These are phyloP conservation scores for Atrichornis clamosus DNA, from an alignment of 2,113 vertebrate species.

Conservation along the genomic window DNA sequence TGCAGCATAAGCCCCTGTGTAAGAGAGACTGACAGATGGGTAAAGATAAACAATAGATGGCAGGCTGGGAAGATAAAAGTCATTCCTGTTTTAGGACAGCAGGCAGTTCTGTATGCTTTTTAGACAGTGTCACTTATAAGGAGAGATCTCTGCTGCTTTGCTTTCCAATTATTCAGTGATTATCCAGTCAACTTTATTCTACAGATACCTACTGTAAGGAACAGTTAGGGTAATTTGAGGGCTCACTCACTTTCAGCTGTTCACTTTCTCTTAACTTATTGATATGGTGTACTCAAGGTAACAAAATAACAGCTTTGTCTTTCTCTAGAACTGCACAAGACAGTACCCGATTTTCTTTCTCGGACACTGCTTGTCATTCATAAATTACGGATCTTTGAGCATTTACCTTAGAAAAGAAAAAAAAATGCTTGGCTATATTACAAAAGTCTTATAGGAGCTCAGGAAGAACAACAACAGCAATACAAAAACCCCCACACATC, in stretches of 20 bases:
- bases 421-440: background rate
- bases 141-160: background rate
- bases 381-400: background rate
- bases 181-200: background rate
- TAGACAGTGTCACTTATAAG: background rate
- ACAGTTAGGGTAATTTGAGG: background rate
- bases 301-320: background rate
- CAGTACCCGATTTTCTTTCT: background rate
- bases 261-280: background rate
- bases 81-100: background rate
- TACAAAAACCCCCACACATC: accelerated
- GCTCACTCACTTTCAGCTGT: background rate
- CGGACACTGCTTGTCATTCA: background rate
- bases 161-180: background rate
- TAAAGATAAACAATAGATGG: background rate
- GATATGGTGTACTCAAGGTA: background rate
- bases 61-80: background rate
- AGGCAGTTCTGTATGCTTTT: background rate
- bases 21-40: background rate
- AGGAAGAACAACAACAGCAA: background rate
- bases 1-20: background rate
- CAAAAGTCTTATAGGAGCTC: background rate
- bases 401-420: background rate
- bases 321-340: background rate
- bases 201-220: background rate